Base-by-base conservation (phyloP, 2,113 vertebrate genomes). In the Ceratotherium simum region DNA sequence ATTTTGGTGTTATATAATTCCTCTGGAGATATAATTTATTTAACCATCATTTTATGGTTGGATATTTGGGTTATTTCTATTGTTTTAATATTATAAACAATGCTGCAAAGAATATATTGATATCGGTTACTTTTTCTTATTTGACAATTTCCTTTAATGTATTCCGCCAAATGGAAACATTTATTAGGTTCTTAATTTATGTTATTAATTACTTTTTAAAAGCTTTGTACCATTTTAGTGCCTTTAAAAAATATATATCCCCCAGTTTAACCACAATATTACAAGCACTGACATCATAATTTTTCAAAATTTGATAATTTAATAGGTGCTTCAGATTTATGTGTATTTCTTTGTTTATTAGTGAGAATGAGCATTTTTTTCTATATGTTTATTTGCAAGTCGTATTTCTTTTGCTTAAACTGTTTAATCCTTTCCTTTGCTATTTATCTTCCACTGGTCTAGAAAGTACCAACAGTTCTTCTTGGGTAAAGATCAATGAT, bases 41-140 rank as follows among this genome's bases (percentile, higher is more conserved):
- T 91, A 92, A 58, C 8, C 18, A 33, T 67, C 2, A 1, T 83
- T 86, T 96, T 78, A 29, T 21, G 33, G 70, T 39, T 97, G 33
- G 10, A 56, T 70, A 64, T 65, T 84, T 87, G 48, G n/a, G 25
- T 92, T 80, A 95, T 81, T 94, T 67, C 13, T 86, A 56, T 54
- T 83, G 33, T 65, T 96, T 97, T 94, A 75, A 48, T 91, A 60
- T 72, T 69, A 69, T 39, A 81, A 93, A 94, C 2, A 93, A 56
- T 91, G 13, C 1, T 84, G 33, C 13, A 70, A 67, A 75, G 33
- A 88, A 42, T 18, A 54, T n/a, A 39, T 0, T 84, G 20, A 39
- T 33, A 79, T 29, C 5, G 67, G 33, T 54, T 94, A 54, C 27
- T 51, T 95, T 93, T 78, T 89, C 46, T 69, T 80, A 86, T 81